Evolutionary conservation across 2,797 vertebrate species (phyloP).

Genomic region (Semaprochilodus insignis): DNA sequence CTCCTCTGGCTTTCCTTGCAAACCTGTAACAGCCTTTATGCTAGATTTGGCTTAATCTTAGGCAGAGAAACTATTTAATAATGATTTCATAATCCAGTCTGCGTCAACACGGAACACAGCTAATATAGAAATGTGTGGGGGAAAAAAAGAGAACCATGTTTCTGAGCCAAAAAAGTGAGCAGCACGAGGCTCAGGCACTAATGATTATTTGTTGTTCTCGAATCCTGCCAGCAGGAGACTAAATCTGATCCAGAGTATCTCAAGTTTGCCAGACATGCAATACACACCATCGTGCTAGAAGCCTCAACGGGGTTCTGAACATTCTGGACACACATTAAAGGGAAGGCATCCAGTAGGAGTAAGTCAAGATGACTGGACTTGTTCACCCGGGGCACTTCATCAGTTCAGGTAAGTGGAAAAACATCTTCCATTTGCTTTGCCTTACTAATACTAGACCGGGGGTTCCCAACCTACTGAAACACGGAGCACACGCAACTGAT

Average conservation of each 20-base stretch:
- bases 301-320: slow-evolving; percentile 11
- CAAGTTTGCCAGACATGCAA: slow-evolving; percentile 45
- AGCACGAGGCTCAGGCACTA: neutral
- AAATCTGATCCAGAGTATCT: slow-evolving; percentile 30
- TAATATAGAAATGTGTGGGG: neutral
- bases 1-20: no score
- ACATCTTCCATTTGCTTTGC: neutral
- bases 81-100: neutral
- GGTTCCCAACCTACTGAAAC: no score
- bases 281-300: slow-evolving; percentile 36
- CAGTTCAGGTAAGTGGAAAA: neutral
- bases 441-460: neutral
- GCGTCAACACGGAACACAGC: neutral
- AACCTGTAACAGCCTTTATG: neutral
- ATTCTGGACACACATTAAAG: slow-evolving; percentile 39
- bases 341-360: neutral
- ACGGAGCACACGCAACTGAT: no score
- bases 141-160: neutral
- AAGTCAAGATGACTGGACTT: neutral
- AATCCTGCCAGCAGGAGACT: slow-evolving; percentile 25
- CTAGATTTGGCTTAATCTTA: neutral
- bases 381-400: neutral
- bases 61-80: neutral
- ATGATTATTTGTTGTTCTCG: slow-evolving; percentile 27
- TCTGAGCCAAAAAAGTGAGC: neutral